Evolutionary conservation across 2,797 vertebrate species (phyloP), one percentile per base, ranked within the genome.

Genomic region (Parotocinclus haroldoi): DNA sequence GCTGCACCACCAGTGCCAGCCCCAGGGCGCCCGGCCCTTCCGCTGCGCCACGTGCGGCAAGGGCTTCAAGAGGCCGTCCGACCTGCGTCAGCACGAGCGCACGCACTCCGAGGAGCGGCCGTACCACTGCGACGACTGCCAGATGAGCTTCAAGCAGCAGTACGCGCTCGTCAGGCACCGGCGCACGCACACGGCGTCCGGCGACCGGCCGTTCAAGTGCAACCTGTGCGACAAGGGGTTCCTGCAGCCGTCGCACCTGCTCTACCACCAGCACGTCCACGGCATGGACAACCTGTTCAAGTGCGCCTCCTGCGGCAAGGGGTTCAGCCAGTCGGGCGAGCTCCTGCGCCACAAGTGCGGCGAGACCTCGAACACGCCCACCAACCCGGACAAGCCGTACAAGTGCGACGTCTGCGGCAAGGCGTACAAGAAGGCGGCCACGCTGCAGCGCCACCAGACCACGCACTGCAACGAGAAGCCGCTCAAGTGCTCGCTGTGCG

Each of bases 81-180:
- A 99, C 86, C 90, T 98, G 57, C 90, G 96, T 54, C 97, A 99
- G 79, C 97, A 99, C 0, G 96, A 98, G 82, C 96, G 96, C 66
- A 95, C 96, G 0, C 96, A 99, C 88, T 98, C 95, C 0, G 95
- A 96, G 17, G 96, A 98, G 88, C 91, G 96, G n/a, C 96, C 96
- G n/a, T 98, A 96, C 83, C 95, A 97, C 86, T 99, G 97, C 9
- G 96, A 98, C 36, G 95, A 98, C 76, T 99, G 97, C 79, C 96
- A 98, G 84, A 98, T 98, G 96, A 97, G 96, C 82, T 99, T 99
- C 84, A 98, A 95, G 84, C 97, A 98, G 85, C 97, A 96, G 83
- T 98, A 96, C 0, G 94, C 96, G 0, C 90, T 99, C 1, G 92
- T 96, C 84, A 92, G 97, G 14, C 97, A 99, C 75, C 86, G 96